Percentiles rank a stretch among this genome's conserved stretches.
Conservation (phyloP, 2,797 vertebrate species). For the Vultur gryphus region DNA sequence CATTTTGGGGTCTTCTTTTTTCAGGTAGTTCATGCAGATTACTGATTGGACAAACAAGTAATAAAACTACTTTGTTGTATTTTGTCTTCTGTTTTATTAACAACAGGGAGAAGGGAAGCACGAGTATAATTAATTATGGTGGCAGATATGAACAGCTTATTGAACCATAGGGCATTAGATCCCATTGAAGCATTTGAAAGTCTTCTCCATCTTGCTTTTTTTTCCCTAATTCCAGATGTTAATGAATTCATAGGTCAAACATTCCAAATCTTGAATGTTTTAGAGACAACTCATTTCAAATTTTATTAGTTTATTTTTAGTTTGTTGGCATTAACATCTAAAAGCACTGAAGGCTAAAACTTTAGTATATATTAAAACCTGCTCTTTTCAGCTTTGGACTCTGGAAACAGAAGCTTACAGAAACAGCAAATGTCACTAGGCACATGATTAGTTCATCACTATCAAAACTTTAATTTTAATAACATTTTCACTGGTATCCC, state of each 20-base stretch:
- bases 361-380: not conserved
- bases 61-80: not conserved
- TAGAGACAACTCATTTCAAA: not conserved
- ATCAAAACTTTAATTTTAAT: not conserved
- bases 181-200: not conserved
- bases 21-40: not conserved
- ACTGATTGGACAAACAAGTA: not conserved
- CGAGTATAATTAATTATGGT: not conserved
- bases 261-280: not conserved
- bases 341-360: not conserved
- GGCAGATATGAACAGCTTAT: not conserved
- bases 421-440: not conserved
- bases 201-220: not conserved
- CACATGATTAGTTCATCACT: not conserved
- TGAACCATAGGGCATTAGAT: not conserved
- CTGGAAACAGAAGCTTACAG: not conserved
- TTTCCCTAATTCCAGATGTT: not conserved
- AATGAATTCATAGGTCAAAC: not conserved
- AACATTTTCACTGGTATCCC: not conserved
- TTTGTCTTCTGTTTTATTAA: not conserved
- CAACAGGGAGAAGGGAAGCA: not conserved
- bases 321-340: not conserved
- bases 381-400: not conserved
- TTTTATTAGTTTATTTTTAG: not conserved
- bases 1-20: not conserved